A percentile compares a stretch with the other conserved stretches of the same genome.
phyloP scores from a whole-genome alignment of 92 coral and sea anemone species.

The Chrysogorgia sp. region DNA sequence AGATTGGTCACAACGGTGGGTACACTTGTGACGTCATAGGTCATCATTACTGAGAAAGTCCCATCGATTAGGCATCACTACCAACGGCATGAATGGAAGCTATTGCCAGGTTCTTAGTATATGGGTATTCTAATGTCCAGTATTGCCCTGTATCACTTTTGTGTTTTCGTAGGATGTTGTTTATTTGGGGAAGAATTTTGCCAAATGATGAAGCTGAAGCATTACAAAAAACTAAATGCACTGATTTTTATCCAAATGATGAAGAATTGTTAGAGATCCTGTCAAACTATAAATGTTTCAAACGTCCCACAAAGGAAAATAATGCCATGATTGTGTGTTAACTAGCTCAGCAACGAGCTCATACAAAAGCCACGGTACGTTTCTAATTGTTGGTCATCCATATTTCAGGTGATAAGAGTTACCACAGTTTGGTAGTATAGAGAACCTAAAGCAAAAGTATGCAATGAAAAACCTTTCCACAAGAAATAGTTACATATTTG shows the following conservation, averaged over 20 bases:
- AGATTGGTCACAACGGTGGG: too few species aligned
- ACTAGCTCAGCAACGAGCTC: conserved; percentile 4
- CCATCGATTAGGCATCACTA: too few species aligned
- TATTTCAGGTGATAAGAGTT: not conserved
- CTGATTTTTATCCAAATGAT: not conserved
- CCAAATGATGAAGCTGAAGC: conserved; percentile 9
- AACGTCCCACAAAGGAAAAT: not conserved
- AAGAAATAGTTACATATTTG: too few species aligned
- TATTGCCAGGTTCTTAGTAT: not conserved
- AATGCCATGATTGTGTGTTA: not conserved
- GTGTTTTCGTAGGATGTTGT: not conserved
- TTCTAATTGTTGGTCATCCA: conserved; percentile 1
- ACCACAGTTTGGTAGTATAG: not conserved
- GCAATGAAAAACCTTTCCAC: not conserved
- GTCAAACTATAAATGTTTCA: not conserved
- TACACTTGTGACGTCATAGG: too few species aligned
- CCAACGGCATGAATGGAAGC: too few species aligned
- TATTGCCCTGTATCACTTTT: conserved; percentile 2
- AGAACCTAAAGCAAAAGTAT: not conserved
- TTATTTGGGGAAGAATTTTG: conserved; percentile 1
- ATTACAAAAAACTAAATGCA: not conserved
- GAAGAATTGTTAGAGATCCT: not conserved
- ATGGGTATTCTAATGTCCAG: not conserved
- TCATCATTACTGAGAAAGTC: too few species aligned
- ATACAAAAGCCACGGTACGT: not conserved